A percentile compares a stretch with the other conserved stretches of the same genome.
These are phyloP conservation scores for Drosophila kepulauana DNA, from an alignment of 1,140 invertebrate species.

Conservation along the genomic window DNA sequence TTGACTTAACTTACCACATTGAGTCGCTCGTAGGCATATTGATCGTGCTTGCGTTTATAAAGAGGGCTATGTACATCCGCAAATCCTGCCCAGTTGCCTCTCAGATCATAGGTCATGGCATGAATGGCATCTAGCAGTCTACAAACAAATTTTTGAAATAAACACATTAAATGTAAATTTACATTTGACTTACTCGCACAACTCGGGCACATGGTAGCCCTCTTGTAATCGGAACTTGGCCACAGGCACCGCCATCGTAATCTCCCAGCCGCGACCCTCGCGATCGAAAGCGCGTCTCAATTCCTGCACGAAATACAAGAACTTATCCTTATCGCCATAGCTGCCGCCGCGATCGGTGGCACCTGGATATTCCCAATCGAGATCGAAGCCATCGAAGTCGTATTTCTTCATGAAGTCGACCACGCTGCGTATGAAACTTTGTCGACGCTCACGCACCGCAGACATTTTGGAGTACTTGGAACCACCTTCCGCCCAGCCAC, in stretches of 20 bases:
- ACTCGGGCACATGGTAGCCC: slow-evolving; percentile 94
- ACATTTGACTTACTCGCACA: slow-evolving; percentile 90
- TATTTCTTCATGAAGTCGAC: slow-evolving; percentile 92
- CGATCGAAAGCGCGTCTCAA: slow-evolving; percentile 91
- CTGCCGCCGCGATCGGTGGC: slow-evolving; percentile 93
- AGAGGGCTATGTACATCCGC: slow-evolving; percentile 95
- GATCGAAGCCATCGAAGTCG: slow-evolving; percentile 92
- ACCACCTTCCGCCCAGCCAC: slow-evolving; percentile 95
- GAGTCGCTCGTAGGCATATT: slow-evolving; percentile 94
- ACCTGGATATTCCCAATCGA: slow-evolving; percentile 95
- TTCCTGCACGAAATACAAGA: slow-evolving; percentile 94
- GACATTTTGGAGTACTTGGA: slow-evolving; percentile 94
- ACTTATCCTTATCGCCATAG: slow-evolving; percentile 93
- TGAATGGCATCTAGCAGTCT: slow-evolving; percentile 93
- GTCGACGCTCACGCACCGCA: slow-evolving; percentile 88
- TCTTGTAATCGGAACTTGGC: slow-evolving; percentile 94
- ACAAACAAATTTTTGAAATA: neutral
- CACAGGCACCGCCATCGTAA: slow-evolving; percentile 94
- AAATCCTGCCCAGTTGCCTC: slow-evolving; percentile 96
- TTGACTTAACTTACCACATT: slow-evolving; percentile 91
- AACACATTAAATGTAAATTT: neutral
- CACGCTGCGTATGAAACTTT: slow-evolving; percentile 91
- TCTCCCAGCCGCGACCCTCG: slow-evolving; percentile 91
- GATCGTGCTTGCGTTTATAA: slow-evolving; percentile 93
- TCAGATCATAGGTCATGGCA: slow-evolving; percentile 96